Conservation (phyloP, 2,888 invertebrate species). For the Spodoptera picta region DNA sequence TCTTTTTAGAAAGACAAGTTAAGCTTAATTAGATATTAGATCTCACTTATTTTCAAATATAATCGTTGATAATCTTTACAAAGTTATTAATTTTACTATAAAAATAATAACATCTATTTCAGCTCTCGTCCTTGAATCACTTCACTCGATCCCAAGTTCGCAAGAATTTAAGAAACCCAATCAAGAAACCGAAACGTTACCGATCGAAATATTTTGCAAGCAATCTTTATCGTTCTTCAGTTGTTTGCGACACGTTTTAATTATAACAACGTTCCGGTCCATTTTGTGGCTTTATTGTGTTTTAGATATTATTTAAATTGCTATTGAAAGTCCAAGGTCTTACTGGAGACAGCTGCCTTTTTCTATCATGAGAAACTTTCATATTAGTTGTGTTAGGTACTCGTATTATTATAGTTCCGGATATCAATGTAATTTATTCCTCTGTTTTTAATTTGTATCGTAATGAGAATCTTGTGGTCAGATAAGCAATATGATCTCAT, state of each 20-base stretch:
- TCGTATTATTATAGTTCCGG: neutral
- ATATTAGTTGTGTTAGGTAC: neutral
- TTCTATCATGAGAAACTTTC: constrained; percentile 8
- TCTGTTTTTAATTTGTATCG: constrained; percentile 7
- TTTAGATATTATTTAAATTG: constrained; percentile 32
- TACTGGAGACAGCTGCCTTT: constrained; percentile 18
- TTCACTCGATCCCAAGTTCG: constrained; percentile 5
- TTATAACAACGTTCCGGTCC: constrained; percentile 45
- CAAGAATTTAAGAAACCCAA: constrained; percentile 36
- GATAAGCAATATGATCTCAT: constrained; percentile 47
- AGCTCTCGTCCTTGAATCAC: too few species aligned
- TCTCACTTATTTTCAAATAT: too few species aligned
- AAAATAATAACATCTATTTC: too few species aligned
- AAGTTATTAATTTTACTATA: too few species aligned
- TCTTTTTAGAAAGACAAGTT: too few species aligned
- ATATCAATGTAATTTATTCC: too few species aligned
- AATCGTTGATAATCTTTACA: too few species aligned
- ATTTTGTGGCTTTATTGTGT: constrained; percentile 40
- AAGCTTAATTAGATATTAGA: too few species aligned
- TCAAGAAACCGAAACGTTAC: constrained; percentile 35
- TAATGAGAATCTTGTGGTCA: constrained; percentile 23
- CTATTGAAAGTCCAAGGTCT: constrained; percentile 36
- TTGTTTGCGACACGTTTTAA: constrained; percentile 53
- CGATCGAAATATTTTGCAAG: constrained; percentile 35
- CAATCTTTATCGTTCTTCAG: constrained; percentile 24